phyloP scores from a whole-genome alignment of 2,888 invertebrate species.

The Brachypalpus laphriformis region DNA sequence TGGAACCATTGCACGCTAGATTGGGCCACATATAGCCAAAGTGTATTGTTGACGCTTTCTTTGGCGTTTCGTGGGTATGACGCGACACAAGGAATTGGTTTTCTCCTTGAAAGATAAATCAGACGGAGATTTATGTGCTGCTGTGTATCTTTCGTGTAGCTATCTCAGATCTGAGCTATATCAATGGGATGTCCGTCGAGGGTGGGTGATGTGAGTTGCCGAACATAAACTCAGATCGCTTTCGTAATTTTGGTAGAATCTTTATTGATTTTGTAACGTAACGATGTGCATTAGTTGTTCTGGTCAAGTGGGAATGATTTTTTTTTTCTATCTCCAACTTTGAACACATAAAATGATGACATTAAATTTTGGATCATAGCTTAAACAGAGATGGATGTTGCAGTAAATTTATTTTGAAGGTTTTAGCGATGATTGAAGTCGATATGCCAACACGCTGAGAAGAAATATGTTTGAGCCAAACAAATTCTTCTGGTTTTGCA shows the following conservation, averaged over 20 bases:
- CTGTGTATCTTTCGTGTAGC: slow-evolving; percentile 71
- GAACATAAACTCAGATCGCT: slow-evolving; percentile 46
- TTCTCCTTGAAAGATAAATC: slow-evolving; percentile 74
- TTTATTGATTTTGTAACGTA: slow-evolving; percentile 51
- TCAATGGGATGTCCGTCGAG: slow-evolving; percentile 34
- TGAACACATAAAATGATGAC: not conserved
- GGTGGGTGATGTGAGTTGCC: slow-evolving; percentile 7
- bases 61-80: slow-evolving; percentile 52
- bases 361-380: not conserved
- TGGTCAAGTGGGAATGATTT: slow-evolving; percentile 17
- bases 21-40: slow-evolving; percentile 44
- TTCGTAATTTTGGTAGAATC: slow-evolving; percentile 43
- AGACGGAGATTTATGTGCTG: slow-evolving; percentile 75
- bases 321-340: not conserved
- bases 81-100: slow-evolving; percentile 68
- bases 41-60: slow-evolving; percentile 69
- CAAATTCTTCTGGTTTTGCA: too few relatives aligned
- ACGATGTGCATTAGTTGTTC: slow-evolving; percentile 27
- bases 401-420: not conserved
- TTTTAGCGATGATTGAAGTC: too few relatives aligned
- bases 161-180: slow-evolving; percentile 66
- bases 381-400: too few relatives aligned
- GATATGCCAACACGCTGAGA: too few relatives aligned
- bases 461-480: too few relatives aligned
- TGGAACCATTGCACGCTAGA: slow-evolving; percentile 55